Base-by-base conservation (phyloP, 2,113 vertebrate species). In the Lampris incognitus region DNA sequence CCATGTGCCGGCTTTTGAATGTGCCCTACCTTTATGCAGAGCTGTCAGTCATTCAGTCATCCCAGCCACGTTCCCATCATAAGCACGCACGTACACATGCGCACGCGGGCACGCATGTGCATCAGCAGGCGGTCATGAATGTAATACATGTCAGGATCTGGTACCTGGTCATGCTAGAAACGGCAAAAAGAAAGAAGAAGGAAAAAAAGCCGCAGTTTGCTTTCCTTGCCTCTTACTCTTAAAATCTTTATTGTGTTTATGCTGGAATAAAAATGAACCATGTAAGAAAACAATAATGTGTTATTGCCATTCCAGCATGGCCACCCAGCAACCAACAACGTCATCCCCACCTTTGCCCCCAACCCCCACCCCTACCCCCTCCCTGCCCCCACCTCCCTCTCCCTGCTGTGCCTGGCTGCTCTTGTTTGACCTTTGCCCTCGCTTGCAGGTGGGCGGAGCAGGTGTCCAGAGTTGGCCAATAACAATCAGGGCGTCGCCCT, bases 381-480 rank as follows among this genome's bases (percentile, higher is more conserved):
- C 51, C 57, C 57, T 69, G 46, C 52, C 39, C 49, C 58, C 39
- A 37, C 66, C 73, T 74, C 41, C 57, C 24, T 59, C 71, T 9
- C 68, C 83, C 85, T 1, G 91, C 92, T 92, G 87, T 93, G 92
- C 92, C 89, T 90, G 92, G 92, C 93, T 91, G 92, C 93, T 93
- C 88, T 93, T 93, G 90, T 95, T 94, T 94, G 92, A 94, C 93
- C 88, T 95, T 90, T 94, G 92, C 91, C 93, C 94, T 94, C 94
- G 93, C 94, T 95, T 95, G 92, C 94, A 94, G 94, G 94, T 95
- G 93, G 94, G 93, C 92, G 93, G 91, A 93, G 91, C 92, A 93
- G 93, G 93, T 95, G 96, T 96, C 95, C 96, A 95, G 97, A 96
- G 94, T 97, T 96, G 97, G 96, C 97, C 96, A 99, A 99, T 98